Evolutionary conservation across 2,113 vertebrate species (phyloP), one percentile per base, ranked within the genome.

Genomic region (Halichoeres trimaculatus): DNA sequence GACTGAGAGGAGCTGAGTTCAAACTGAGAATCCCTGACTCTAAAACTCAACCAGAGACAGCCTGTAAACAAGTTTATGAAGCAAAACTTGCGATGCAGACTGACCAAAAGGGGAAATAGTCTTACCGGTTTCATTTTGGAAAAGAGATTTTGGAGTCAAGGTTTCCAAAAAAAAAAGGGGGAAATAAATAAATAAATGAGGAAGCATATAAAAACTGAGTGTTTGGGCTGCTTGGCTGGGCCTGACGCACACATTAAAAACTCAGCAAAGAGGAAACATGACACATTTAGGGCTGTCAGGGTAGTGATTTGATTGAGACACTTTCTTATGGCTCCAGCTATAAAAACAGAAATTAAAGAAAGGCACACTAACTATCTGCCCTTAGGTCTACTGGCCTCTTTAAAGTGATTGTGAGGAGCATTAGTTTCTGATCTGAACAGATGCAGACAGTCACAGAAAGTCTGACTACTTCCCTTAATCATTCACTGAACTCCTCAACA

Each of bases 121-220:
- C 16, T 12, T 6, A 74, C 43, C 40, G 55, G 7, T 65, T 35
- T 69, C 70, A 8, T 73, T 35, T 60, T 70, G n/a, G 51, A 0
- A 43, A 22, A 34, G 11, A 10, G 54, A 73, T 70, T 36, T 60
- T 74, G 63, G 66, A 82, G 52, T 75, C 66, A 52, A 48, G 53
- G 56, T 81, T 83, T 81, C 76, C 55, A 83, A 72, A 72, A 67
- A 24, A 78, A 85, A 78, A 74, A 75, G n/a, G 24, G 72, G 75
- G 78, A 70, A n/a, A n/a, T n/a, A n/a, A n/a, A n/a, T n/a, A n/a
- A n/a, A n/a, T n/a, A n/a, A n/a, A n/a, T n/a, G n/a, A 57, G 58
- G 0, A 54, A 20, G 43, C 55, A 34, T 22, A 83, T n/a, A n/a
- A 69, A 76, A 48, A 56, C 47, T 50, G 51, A 35, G 9, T 1